These are phyloP conservation scores for Timandra comae DNA, from an alignment of 2,888 invertebrate species.

Conservation along the genomic window DNA sequence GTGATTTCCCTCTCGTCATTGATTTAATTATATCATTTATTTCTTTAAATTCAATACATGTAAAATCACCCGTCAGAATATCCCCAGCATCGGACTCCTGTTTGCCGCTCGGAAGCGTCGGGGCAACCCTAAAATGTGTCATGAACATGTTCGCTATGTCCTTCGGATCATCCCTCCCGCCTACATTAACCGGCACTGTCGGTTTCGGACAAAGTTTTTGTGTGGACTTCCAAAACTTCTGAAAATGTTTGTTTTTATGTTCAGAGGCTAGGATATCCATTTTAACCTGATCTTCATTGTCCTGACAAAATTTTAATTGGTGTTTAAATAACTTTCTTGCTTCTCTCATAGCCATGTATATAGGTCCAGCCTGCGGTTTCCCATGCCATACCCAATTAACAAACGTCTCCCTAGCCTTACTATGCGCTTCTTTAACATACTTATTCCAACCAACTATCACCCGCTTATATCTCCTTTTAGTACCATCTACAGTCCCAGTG, in stretches of 20 bases:
- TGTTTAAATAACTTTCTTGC: background rate
- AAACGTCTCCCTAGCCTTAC: background rate
- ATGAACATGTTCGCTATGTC: conserved; percentile 1
- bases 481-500: too few relatives aligned
- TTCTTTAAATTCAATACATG: too few relatives aligned
- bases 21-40: conserved; percentile 1
- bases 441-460: conserved; percentile 2
- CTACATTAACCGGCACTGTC: too few relatives aligned
- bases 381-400: background rate
- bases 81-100: background rate
- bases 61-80: background rate
- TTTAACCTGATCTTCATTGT: background rate
- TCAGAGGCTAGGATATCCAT: conserved; percentile 1
- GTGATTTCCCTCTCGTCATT: conserved; percentile 1
- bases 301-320: background rate
- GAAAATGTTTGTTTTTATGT: too few relatives aligned
- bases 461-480: background rate
- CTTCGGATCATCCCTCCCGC: too few relatives aligned
- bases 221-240: too few relatives aligned
- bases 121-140: conserved; percentile 3
- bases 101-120: background rate
- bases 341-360: background rate
- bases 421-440: background rate
- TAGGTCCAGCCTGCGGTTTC: background rate
- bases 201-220: too few relatives aligned